These are phyloP conservation scores for Eleginops maclovinus DNA, from an alignment of 2,113 vertebrate genomes.

Conservation along the genomic window DNA sequence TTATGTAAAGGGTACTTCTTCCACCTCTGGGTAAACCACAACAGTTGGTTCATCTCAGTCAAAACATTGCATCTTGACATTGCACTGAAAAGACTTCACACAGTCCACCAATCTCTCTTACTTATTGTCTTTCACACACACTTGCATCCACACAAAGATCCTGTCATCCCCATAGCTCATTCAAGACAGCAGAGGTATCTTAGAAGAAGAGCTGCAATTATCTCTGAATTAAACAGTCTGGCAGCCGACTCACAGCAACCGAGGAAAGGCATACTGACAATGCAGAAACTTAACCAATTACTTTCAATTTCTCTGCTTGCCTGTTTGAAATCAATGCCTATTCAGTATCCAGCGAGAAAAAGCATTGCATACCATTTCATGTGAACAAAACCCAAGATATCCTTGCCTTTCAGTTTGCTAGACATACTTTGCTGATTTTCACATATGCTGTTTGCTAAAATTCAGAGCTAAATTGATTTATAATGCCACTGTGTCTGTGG, in stretches of 20 bases:
- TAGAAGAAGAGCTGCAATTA: conserved; percentile 36
- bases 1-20: no score
- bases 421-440: conserved; percentile 61
- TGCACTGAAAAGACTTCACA: background rate
- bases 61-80: conserved; percentile 5
- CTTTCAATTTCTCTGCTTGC: conserved; percentile 34
- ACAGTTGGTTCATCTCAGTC: conserved; percentile 4
- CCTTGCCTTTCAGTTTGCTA: conserved; percentile 18
- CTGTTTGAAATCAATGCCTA: conserved; percentile 59
- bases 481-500: conserved; percentile 30
- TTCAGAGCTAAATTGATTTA: conserved; percentile 62
- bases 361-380: conserved; percentile 13
- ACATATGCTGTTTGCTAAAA: conserved; percentile 36
- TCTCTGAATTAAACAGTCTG: conserved; percentile 52
- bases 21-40: background rate
- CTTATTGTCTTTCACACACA: background rate
- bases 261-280: conserved; percentile 49
- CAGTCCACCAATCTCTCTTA: background rate
- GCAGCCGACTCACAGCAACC: conserved; percentile 41
- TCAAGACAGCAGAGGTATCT: conserved; percentile 25
- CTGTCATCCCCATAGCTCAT: conserved; percentile 5
- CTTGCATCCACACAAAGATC: conserved; percentile 12
- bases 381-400: conserved; percentile 25
- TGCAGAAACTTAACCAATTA: conserved; percentile 46
- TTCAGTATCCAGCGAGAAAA: conserved; percentile 36